Evolutionary conservation across 2,113 vertebrate species (phyloP).

Genomic region (Asarcornis scutulata): DNA sequence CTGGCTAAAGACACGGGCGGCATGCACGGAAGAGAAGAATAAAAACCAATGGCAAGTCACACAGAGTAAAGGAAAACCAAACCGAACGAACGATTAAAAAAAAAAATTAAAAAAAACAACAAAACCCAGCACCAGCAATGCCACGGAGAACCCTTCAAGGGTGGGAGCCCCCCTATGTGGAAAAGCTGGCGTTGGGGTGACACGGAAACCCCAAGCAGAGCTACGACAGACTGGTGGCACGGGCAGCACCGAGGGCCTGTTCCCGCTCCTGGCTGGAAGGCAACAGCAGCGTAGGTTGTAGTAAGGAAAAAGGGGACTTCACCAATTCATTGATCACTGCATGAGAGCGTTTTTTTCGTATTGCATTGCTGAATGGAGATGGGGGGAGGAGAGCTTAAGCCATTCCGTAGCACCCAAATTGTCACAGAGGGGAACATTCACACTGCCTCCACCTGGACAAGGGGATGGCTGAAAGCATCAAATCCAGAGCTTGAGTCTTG

Average conservation of each 20-base stretch:
- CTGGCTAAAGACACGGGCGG: constrained; percentile 54
- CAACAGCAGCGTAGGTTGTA: neutral
- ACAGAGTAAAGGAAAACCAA: constrained; percentile 20
- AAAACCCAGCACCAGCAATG: constrained; percentile 15
- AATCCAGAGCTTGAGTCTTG: neutral
- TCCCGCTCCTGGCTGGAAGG: neutral
- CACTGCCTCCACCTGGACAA: neutral
- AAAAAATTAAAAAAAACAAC: too few relatives aligned
- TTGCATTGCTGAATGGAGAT: constrained; percentile 1
- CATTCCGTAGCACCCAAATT: constrained; percentile 53
- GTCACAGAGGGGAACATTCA: constrained; percentile 60
- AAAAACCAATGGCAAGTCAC: constrained; percentile 49
- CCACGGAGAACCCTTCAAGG: constrained; percentile 53
- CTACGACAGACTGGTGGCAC: constrained; percentile 33
- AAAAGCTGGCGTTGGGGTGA: neutral
- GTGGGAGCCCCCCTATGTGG: constrained; percentile 37
- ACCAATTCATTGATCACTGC: constrained; percentile 58
- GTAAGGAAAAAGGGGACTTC: neutral
- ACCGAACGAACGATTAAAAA: neutral
- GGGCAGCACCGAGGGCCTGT: constrained; percentile 9
- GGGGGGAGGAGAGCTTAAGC: constrained; percentile 40
- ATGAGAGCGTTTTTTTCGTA: constrained; percentile 39
- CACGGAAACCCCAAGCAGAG: constrained; percentile 39
- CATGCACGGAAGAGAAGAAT: constrained; percentile 68
- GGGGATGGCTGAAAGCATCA: neutral